phyloP scores from a whole-genome alignment of 2,113 vertebrate species.

The Coptodon bakossiorum region DNA sequence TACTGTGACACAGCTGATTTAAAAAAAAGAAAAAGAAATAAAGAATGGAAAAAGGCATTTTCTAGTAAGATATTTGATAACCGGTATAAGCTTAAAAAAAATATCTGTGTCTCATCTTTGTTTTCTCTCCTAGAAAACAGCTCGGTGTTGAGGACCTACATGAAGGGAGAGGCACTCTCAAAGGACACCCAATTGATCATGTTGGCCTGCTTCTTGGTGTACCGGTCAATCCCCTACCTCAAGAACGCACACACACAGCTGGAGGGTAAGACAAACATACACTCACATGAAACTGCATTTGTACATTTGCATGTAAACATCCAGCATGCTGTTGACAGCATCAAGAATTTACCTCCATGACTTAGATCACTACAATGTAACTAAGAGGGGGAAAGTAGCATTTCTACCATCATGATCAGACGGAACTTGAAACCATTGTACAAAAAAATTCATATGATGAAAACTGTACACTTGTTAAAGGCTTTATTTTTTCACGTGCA shows the following conservation, averaged over 20 bases:
- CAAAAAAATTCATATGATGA: not conserved
- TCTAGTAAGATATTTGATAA: not conserved
- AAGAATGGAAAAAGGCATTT: not conserved
- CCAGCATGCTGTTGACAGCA: not conserved
- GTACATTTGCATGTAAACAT: not conserved
- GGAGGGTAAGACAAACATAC: constrained; percentile 73
- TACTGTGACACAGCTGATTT: not conserved
- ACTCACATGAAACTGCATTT: not conserved
- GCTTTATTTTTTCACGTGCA: constrained; percentile 36
- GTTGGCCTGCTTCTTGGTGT: constrained; percentile 89
- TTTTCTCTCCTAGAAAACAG: constrained; percentile 72
- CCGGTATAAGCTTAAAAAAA: not conserved
- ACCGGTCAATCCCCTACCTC: constrained; percentile 83
- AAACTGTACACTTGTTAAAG: not conserved
- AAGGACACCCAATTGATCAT: constrained; percentile 67
- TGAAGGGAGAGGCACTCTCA: constrained; percentile 70
- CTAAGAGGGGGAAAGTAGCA: not conserved
- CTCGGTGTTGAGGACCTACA: constrained; percentile 74
- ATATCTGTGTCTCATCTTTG: not conserved
- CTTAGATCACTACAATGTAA: not conserved
- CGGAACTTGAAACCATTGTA: fast-evolving
- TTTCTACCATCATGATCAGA: fast-evolving
- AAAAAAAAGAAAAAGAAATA: too few species aligned
- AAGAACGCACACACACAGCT: constrained; percentile 71
- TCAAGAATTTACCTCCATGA: not conserved